Conservation (phyloP, 2,113 vertebrate species). For the Chlorodrepanis virens region DNA sequence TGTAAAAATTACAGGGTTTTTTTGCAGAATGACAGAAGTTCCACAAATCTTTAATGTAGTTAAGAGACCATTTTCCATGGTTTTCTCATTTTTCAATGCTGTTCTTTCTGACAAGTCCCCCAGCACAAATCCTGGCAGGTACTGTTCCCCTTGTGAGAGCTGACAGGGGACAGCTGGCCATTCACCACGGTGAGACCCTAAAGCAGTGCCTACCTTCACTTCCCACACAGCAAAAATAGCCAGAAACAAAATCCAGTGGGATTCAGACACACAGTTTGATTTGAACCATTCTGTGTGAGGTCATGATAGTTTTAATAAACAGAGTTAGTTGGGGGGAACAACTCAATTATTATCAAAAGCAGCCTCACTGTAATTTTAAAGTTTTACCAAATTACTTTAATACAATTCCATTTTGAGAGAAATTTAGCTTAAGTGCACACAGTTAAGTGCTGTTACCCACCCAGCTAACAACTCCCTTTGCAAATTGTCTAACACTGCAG, state of each 20-base stretch:
- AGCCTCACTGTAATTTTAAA: neutral
- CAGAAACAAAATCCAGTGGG: neutral
- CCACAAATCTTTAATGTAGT: constrained; percentile 4
- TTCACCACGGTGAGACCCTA: neutral
- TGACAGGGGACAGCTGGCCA: neutral
- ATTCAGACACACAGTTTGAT: neutral
- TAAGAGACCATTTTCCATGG: neutral
- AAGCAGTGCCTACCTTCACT: rapidly evolving
- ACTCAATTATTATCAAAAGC: neutral
- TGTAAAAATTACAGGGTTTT: constrained; percentile 30
- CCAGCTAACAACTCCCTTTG: neutral
- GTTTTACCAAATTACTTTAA: neutral
- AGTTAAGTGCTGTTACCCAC: neutral
- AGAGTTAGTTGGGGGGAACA: neutral
- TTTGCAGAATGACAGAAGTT: neutral
- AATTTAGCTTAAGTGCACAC: neutral
- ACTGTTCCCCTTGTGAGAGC: neutral
- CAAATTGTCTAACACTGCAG: neutral
- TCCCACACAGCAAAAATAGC: neutral
- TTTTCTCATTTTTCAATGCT: constrained; percentile 3
- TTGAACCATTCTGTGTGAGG: neutral
- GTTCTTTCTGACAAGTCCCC: neutral
- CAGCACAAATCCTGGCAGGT: neutral
- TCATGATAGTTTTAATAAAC: neutral
- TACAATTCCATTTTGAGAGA: neutral